phyloP scores from a whole-genome alignment of 2,797 vertebrate species.

The Mycteria americana region DNA sequence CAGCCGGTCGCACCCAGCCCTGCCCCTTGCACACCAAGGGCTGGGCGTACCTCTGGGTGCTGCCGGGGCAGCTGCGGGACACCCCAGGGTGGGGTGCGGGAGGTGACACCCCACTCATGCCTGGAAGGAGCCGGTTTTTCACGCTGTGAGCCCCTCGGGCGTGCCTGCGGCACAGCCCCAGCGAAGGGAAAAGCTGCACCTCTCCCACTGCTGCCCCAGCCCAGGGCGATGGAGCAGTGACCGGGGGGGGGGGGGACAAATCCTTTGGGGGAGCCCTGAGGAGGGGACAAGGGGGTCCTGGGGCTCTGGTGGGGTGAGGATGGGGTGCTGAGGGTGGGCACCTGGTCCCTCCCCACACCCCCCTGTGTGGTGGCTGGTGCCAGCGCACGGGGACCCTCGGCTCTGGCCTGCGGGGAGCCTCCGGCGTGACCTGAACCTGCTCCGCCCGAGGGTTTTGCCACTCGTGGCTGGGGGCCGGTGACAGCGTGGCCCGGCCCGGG shows the following conservation, averaged over 20 bases:
- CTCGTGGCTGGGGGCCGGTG: background rate
- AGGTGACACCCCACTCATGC: background rate
- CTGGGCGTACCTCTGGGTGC: background rate
- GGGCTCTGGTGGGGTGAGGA: background rate
- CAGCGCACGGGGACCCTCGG: background rate
- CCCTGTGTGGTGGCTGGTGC: background rate
- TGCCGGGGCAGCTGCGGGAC: background rate
- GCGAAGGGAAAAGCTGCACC: background rate
- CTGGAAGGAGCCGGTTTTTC: background rate
- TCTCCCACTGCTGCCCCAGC: background rate
- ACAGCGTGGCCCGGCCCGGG: background rate
- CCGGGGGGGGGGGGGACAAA: rapidly evolving
- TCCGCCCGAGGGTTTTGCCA: rapidly evolving
- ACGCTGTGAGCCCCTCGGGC: too few relatives aligned
- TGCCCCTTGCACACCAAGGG: rapidly evolving
- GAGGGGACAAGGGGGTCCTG: too few relatives aligned
- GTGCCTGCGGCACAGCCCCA: background rate
- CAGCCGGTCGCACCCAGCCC: rapidly evolving
- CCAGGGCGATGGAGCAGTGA: background rate
- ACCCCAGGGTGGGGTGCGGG: background rate
- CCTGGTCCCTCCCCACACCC: too few relatives aligned
- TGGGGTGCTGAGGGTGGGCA: background rate
- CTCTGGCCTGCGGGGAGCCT: background rate
- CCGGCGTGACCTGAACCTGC: rapidly evolving
- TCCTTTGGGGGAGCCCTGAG: rapidly evolving